A percentile compares a stretch with the other conserved stretches of the same genome.
Evolutionary conservation across 2,113 vertebrate species (phyloP).

Genomic region (Pipra filicauda): DNA sequence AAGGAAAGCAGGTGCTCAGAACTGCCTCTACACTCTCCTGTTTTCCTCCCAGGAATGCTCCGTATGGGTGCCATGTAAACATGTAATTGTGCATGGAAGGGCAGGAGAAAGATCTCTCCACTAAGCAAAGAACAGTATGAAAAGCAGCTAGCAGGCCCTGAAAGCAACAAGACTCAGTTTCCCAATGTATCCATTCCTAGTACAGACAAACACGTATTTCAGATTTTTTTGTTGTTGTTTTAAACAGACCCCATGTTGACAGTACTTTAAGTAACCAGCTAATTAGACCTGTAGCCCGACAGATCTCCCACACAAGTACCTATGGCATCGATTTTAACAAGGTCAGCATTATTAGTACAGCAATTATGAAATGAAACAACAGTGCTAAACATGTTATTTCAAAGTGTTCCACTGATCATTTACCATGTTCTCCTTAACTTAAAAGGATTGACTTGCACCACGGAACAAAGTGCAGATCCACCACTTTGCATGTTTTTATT

Average conservation of each 20-base stretch:
- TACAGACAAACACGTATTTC: not conserved
- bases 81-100: rapidly evolving
- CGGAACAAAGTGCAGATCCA: not conserved
- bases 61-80: rapidly evolving
- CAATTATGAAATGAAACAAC: not conserved
- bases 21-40: not conserved
- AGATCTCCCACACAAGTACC: not conserved
- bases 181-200: not conserved
- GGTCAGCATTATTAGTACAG: not conserved
- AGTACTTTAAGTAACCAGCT: not conserved
- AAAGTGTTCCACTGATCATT: not conserved
- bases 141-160: not conserved
- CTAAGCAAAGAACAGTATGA: not conserved
- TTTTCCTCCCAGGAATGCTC: not conserved
- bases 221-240: not conserved
- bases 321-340: not conserved
- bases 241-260: not conserved
- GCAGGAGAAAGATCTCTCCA: not conserved
- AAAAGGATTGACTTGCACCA: not conserved
- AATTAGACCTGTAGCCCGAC: not conserved
- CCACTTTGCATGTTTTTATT: not conserved
- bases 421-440: not conserved
- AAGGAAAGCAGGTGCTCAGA: not conserved
- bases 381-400: not conserved
- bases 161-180: not conserved